Conservation (phyloP, 1,140 invertebrate genomes). For the Zaprionus ghesquierei region DNA sequence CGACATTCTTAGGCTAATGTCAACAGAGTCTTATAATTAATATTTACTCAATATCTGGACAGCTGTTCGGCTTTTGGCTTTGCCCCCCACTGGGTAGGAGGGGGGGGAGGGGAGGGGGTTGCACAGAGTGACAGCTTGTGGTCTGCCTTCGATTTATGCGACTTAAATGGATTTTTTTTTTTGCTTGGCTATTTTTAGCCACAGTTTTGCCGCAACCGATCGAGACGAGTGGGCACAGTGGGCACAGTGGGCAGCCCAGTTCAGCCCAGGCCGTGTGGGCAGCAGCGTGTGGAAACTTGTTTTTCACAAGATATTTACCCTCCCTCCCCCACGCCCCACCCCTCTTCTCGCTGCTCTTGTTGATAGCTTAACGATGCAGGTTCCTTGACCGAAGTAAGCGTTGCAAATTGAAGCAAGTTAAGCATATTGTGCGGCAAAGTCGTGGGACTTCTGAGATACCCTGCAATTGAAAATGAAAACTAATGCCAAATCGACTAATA, state of each 20-base stretch:
- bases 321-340: not conserved
- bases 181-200: constrained; percentile 69
- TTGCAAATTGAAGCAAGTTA: not conserved
- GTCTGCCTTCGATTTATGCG: constrained; percentile 39
- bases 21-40: constrained; percentile 36
- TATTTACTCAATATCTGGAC: constrained; percentile 44
- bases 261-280: constrained; percentile 64
- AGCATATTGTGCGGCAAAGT: not conserved
- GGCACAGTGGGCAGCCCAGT: too few species aligned
- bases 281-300: constrained; percentile 52
- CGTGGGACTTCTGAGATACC: not conserved
- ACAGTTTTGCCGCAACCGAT: constrained; percentile 14
- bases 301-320: constrained; percentile 27
- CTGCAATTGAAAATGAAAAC: not conserved
- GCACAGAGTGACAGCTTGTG: constrained; percentile 28
- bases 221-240: constrained; percentile 5
- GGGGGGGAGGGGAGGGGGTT: too few species aligned
- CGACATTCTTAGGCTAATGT: constrained; percentile 39
- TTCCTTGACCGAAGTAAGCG: constrained; percentile 57
- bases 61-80: constrained; percentile 30
- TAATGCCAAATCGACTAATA: not conserved
- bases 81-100: not conserved
- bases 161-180: constrained; percentile 59
- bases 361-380: constrained; percentile 21
- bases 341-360: not conserved